phyloP scores from a whole-genome alignment of 2,888 invertebrate species.

The Amblyteles armatorius region DNA sequence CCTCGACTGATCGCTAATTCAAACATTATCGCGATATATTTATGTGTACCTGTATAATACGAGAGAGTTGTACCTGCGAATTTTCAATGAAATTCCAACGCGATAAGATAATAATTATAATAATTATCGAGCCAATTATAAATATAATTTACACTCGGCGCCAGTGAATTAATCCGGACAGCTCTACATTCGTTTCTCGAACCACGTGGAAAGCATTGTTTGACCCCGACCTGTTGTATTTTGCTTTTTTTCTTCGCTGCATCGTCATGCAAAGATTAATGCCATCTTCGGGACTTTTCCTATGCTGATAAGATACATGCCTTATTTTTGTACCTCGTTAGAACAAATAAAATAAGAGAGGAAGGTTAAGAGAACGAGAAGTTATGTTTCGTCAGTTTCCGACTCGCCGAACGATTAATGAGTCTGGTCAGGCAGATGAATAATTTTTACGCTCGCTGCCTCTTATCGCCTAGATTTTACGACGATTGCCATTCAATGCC shows the following conservation, averaged over 20 bases:
- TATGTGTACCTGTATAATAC: background rate
- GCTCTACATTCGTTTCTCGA: slow-evolving; percentile 13
- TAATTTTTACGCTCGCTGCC: slow-evolving; percentile 24
- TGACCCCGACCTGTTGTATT: background rate
- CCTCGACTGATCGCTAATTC: slow-evolving; percentile 25
- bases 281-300: slow-evolving; percentile 17
- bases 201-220: slow-evolving; percentile 21
- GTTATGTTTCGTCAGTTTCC: slow-evolving; percentile 6
- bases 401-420: background rate
- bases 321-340: background rate
- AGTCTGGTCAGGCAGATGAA: background rate
- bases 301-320: slow-evolving; percentile 11
- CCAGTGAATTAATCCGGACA: slow-evolving; percentile 27
- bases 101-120: slow-evolving; percentile 58
- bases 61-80: slow-evolving; percentile 4
- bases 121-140: slow-evolving; percentile 13
- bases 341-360: background rate
- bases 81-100: slow-evolving; percentile 26
- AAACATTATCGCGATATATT: slow-evolving; percentile 30
- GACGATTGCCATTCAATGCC: slow-evolving; percentile 19
- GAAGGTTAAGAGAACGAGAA: background rate
- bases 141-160: slow-evolving; percentile 34
- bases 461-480: slow-evolving; percentile 12
- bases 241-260: background rate
- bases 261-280: slow-evolving; percentile 4